phyloP scores from a whole-genome alignment of 2,888 invertebrate species.

The Monoplex corrugatus region DNA sequence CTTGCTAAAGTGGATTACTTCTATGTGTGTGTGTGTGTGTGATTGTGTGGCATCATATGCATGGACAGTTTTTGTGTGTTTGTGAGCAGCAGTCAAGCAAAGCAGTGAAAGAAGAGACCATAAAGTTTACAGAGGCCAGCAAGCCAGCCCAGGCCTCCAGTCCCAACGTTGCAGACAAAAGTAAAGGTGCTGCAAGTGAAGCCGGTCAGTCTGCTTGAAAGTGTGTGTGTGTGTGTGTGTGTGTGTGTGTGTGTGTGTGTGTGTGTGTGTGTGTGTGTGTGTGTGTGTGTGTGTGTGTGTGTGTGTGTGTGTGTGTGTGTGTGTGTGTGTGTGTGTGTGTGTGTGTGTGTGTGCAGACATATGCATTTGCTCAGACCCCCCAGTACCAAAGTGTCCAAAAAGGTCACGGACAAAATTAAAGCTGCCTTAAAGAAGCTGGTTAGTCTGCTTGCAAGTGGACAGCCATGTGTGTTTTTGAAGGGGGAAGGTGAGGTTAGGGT shows the following conservation, averaged over 20 bases:
- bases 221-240: neutral
- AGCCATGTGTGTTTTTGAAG: no score
- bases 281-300: neutral
- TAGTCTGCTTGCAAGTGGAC: no score
- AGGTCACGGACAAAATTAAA: no score
- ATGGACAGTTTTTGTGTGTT: neutral
- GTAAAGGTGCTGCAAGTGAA: constrained; percentile 41
- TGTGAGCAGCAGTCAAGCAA: neutral
- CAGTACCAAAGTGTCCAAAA: no score
- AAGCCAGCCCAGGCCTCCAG: constrained; percentile 35
- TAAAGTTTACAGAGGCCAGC: constrained; percentile 46
- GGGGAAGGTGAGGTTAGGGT: no score
- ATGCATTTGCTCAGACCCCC: no score
- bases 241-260: neutral
- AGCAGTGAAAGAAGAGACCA: constrained; percentile 50
- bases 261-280: neutral
- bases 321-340: neutral
- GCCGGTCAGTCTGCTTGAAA: neutral
- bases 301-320: neutral
- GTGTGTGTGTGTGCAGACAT: no score
- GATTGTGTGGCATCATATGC: constrained; percentile 9
- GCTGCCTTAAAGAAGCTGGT: no score
- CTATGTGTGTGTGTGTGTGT: neutral
- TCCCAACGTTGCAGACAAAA: constrained; percentile 35
- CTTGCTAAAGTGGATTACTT: neutral